These are phyloP conservation scores for Notodonta dromedarius DNA, from an alignment of 2,888 invertebrate genomes.

Conservation along the genomic window DNA sequence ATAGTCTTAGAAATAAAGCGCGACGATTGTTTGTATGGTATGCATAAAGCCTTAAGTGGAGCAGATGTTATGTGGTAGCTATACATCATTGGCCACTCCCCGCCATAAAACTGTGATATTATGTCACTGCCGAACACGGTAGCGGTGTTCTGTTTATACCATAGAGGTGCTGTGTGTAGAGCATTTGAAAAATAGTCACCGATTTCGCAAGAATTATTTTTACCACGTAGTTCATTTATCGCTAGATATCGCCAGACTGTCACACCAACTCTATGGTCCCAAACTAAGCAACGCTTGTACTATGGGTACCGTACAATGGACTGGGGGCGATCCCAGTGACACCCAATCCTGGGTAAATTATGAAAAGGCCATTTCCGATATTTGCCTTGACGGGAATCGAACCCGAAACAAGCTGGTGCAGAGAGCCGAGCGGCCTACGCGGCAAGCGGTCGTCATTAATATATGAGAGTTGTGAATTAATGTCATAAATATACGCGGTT, in stretches of 20 bases:
- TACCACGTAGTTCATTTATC: background rate
- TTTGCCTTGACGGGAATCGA: too few species aligned
- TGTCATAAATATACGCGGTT: background rate
- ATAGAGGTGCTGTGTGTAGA: background rate
- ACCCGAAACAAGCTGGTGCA: too few species aligned
- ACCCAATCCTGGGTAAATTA: too few species aligned
- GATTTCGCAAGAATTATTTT: background rate
- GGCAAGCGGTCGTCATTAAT: too few species aligned
- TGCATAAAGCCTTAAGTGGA: background rate
- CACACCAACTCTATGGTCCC: too few species aligned
- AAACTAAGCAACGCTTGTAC: too few species aligned
- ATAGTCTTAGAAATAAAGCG: background rate
- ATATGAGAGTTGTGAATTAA: slow-evolving; percentile 1
- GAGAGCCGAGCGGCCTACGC: too few species aligned
- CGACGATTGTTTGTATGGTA: background rate
- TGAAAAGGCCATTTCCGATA: too few species aligned
- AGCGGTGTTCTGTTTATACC: slow-evolving; percentile 14
- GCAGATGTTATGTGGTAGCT: slow-evolving; percentile 22
- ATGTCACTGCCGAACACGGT: slow-evolving; percentile 34
- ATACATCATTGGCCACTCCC: slow-evolving; percentile 30
- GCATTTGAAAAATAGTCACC: background rate
- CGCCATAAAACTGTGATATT: slow-evolving; percentile 35
- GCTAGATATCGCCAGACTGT: too few species aligned
- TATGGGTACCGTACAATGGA: too few species aligned
- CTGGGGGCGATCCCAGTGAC: too few species aligned